These are phyloP conservation scores for Epistrophella euchroma DNA, from an alignment of 2,888 invertebrate species.

Conservation along the genomic window DNA sequence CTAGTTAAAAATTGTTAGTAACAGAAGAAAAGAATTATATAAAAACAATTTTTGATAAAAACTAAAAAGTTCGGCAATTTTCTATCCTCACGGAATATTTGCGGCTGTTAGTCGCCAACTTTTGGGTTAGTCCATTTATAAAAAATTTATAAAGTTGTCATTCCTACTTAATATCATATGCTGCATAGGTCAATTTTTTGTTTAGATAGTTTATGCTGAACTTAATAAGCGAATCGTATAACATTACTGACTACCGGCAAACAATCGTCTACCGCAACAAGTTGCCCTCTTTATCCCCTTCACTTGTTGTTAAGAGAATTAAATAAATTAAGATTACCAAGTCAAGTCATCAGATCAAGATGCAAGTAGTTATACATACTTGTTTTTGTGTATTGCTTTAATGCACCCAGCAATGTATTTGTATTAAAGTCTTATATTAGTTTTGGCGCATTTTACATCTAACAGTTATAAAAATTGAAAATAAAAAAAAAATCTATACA, in stretches of 20 bases:
- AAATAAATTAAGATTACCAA: conserved; percentile 74
- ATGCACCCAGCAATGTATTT: conserved; percentile 19
- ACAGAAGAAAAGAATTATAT: no score
- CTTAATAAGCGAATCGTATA: no score
- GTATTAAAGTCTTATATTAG: conserved; percentile 32
- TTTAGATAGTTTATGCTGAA: no score
- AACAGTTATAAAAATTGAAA: conserved; percentile 30
- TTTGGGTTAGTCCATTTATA: no score
- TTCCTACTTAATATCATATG: no score
- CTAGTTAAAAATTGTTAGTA: no score
- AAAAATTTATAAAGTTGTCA: no score
- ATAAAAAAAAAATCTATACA: conserved; percentile 41
- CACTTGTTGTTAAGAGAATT: conserved; percentile 35
- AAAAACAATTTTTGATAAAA: no score
- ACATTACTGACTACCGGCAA: conserved; percentile 49
- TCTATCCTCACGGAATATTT: no score
- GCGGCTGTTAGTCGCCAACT: no score
- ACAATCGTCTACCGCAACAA: conserved; percentile 45
- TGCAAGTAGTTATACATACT: conserved; percentile 16
- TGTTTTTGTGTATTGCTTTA: conserved; percentile 7
- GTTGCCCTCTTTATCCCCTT: conserved; percentile 33
- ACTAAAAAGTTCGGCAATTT: no score
- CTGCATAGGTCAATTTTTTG: no score
- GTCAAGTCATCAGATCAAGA: conserved; percentile 69
- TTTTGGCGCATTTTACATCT: conserved; percentile 45